Evolutionary conservation across 2,797 vertebrate genomes (phyloP).

Genomic region (Characodon lateralis): DNA sequence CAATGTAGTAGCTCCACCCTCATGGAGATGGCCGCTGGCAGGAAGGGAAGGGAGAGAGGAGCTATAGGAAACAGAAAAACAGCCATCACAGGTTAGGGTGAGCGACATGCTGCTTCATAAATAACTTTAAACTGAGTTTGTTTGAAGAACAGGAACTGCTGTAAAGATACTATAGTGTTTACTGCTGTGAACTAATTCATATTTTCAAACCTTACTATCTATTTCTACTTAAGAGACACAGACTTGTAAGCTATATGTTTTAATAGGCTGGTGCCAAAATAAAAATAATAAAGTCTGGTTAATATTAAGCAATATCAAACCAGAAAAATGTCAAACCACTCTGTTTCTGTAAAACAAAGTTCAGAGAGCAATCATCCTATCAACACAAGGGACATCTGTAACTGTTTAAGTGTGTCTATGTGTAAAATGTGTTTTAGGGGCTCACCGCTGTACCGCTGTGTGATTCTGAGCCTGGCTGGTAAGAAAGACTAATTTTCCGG

Average conservation of each 20-base stretch:
- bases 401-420: constrained; percentile 14
- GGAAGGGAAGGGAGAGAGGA: neutral
- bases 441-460: constrained; percentile 46
- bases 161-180: neutral
- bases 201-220: neutral
- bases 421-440: constrained; percentile 26
- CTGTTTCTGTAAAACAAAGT: constrained; percentile 45
- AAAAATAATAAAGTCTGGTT: neutral
- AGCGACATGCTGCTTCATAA: neutral
- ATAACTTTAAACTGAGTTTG: neutral
- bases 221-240: neutral
- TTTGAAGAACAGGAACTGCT: neutral
- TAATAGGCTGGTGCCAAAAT: neutral
- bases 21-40: neutral
- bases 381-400: constrained; percentile 30
- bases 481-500: constrained; percentile 74
- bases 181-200: neutral
- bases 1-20: neutral
- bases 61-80: neutral
- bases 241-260: neutral
- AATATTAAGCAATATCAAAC: neutral
- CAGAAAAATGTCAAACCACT: constrained; percentile 25
- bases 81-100: neutral
- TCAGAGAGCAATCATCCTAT: constrained; percentile 47
- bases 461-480: constrained; percentile 41